Evolutionary conservation across 2,797 vertebrate genomes (phyloP).

Genomic region (Sebastes jordani): DNA sequence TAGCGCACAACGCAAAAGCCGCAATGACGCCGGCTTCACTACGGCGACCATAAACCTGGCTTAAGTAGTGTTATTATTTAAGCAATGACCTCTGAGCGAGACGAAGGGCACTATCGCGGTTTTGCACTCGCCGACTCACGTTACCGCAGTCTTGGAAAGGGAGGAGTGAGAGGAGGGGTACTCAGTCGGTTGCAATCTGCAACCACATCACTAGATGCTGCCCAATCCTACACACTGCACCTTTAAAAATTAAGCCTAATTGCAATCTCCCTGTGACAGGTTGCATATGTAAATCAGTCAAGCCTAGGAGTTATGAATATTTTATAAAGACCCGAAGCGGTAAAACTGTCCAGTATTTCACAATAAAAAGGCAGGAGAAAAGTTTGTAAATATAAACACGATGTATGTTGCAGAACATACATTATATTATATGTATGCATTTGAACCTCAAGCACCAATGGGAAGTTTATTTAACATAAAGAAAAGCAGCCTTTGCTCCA

Average conservation of each 20-base stretch:
- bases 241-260: neutral
- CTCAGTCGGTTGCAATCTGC: no score
- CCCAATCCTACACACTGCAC: no score
- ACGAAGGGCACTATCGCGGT: accelerated
- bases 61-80: no score
- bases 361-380: neutral
- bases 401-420: neutral
- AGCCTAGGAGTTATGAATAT: neutral
- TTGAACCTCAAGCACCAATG: neutral
- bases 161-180: no score
- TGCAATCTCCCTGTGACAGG: neutral
- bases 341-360: neutral
- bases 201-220: no score
- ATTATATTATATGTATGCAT: neutral
- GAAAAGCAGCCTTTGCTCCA: neutral
- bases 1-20: accelerated
- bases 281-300: neutral
- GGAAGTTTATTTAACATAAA: neutral
- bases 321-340: neutral
- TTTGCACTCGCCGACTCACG: no score
- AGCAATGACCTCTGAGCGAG: no score
- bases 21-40: no score
- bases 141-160: no score
- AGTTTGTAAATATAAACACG: neutral
- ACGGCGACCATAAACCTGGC: no score